Percentiles rank a stretch among this genome's conserved stretches.
Evolutionary conservation across 2,888 invertebrate species (phyloP).

Genomic region (Sceliomorpha sp.): DNA sequence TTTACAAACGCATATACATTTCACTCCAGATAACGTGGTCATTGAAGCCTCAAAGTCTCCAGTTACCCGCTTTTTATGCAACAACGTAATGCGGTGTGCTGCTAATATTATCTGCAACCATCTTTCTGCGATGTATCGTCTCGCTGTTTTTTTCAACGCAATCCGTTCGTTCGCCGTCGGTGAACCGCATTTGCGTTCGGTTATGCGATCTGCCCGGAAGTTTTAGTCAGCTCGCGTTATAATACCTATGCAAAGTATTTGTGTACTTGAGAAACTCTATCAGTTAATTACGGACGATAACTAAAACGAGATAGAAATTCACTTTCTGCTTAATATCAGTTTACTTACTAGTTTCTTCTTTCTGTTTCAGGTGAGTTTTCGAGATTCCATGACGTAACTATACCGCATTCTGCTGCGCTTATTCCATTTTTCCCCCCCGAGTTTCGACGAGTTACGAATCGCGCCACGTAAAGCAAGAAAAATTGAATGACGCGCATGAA

Average conservation of each 20-base stretch:
- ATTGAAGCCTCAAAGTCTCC: conserved; percentile 39
- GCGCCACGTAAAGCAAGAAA: too few relatives aligned
- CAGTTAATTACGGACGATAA: too few relatives aligned
- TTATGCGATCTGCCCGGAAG: conserved; percentile 29
- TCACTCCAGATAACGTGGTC: conserved; percentile 28
- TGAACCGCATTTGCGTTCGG: conserved; percentile 25
- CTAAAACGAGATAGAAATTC: too few relatives aligned
- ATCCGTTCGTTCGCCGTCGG: conserved; percentile 19
- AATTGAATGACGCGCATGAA: too few relatives aligned
- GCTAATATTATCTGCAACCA: conserved; percentile 30
- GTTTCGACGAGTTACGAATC: too few relatives aligned
- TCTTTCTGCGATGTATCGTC: conserved; percentile 16
- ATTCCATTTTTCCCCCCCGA: too few relatives aligned
- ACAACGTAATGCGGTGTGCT: conserved; percentile 26
- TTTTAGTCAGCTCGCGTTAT: conserved; percentile 10
- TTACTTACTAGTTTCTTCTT: too few relatives aligned
- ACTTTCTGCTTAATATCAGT: too few relatives aligned
- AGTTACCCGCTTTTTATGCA: conserved; percentile 40
- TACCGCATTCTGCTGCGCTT: too few relatives aligned
- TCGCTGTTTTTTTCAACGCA: conserved; percentile 7
- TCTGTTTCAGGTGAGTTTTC: too few relatives aligned
- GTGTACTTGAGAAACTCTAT: too few relatives aligned
- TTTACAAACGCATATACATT: conserved; percentile 27
- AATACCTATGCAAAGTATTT: conserved; percentile 14
- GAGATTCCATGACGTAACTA: too few relatives aligned